phyloP scores from a whole-genome alignment of 1,140 invertebrate species.

The Magallana gigas region DNA sequence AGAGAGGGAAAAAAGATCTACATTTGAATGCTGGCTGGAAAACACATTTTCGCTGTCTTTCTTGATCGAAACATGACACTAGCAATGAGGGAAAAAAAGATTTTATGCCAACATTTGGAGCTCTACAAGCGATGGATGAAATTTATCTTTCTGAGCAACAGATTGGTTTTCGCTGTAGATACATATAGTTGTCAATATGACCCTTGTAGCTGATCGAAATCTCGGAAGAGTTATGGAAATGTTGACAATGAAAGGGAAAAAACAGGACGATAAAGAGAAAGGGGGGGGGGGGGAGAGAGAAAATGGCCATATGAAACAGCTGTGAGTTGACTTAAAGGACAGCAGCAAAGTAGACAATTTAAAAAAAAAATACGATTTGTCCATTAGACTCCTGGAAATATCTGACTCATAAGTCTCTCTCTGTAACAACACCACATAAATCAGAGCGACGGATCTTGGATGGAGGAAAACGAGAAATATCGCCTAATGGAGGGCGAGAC shows the following conservation, averaged over 20 bases:
- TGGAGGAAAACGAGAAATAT: not conserved
- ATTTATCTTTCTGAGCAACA: conserved; percentile 31
- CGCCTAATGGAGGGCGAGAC: not conserved
- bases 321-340: not conserved
- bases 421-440: conserved; percentile 1
- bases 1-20: conserved; percentile 12
- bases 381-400: conserved; percentile 18
- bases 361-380: not conserved
- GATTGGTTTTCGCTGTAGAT: conserved; percentile 8
- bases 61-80: conserved; percentile 8
- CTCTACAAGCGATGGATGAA: not conserved
- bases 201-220: not conserved
- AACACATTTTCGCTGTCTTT: not conserved
- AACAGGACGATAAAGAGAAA: not conserved
- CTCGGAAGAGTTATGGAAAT: not conserved
- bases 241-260: conserved; percentile 16
- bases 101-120: not conserved
- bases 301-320: conserved; percentile 2
- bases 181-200: conserved; percentile 21
- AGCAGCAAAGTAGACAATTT: conserved; percentile 11
- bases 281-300: not conserved
- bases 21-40: not conserved
- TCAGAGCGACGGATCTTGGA: not conserved
- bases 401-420: conserved; percentile 10
- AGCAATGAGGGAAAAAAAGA: not conserved